phyloP scores from a whole-genome alignment of 2,888 invertebrate species.

The Nemapogon koenigi region DNA sequence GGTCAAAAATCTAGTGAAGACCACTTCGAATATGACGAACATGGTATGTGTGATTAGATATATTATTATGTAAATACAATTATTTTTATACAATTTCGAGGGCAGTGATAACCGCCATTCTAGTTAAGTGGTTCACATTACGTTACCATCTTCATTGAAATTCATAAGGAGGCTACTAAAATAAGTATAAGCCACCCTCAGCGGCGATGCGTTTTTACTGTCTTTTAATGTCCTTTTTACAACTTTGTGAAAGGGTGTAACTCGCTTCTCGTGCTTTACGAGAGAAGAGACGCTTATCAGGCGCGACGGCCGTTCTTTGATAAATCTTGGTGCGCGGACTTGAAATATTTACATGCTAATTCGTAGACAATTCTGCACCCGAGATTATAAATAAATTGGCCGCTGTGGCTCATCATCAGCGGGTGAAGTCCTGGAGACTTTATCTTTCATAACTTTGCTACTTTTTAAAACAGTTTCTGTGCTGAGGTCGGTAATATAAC shows the following conservation, averaged over 20 bases:
- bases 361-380: conserved; percentile 58
- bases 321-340: conserved; percentile 60
- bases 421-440: conserved; percentile 35
- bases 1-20: conserved; percentile 2
- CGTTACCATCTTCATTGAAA: conserved; percentile 53
- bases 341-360: conserved; percentile 66
- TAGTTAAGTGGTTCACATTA: conserved; percentile 31
- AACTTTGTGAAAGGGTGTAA: conserved; percentile 59
- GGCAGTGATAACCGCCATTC: neutral
- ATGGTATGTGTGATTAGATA: neutral
- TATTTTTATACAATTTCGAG: neutral
- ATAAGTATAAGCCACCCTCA: conserved; percentile 32
- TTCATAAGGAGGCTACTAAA: conserved; percentile 58
- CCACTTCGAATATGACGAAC: neutral
- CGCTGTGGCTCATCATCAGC: conserved; percentile 31
- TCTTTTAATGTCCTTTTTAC: conserved; percentile 64
- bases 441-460: conserved; percentile 54
- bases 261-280: conserved; percentile 45
- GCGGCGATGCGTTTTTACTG: conserved; percentile 60
- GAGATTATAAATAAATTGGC: conserved; percentile 62
- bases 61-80: neutral
- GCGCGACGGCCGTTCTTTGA: conserved; percentile 44
- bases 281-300: conserved; percentile 53
- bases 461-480: conserved; percentile 41
- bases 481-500: conserved; percentile 30